A percentile compares a stretch with the other conserved stretches of the same genome.
Evolutionary conservation across 2,797 vertebrate genomes (phyloP).

Genomic region (Brachymystax lenok): DNA sequence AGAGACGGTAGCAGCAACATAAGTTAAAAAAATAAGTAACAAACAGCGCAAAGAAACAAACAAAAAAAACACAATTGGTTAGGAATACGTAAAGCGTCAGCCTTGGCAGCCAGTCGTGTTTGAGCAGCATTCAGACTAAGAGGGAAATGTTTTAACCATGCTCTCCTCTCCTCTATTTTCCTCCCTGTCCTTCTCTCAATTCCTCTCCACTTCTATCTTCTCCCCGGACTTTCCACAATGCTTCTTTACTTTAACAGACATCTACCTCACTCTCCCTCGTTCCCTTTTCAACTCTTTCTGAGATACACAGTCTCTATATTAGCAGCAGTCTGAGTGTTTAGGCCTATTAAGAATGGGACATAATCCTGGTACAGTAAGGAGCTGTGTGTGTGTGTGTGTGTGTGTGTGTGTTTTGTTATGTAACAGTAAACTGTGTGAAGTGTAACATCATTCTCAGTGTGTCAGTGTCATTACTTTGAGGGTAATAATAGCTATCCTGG

Average conservation of each 20-base stretch:
- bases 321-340: too few relatives aligned
- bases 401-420: not conserved
- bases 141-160: constrained; percentile 37
- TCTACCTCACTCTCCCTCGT: not conserved
- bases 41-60: too few relatives aligned
- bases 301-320: too few relatives aligned
- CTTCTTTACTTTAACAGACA: too few relatives aligned
- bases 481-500: constrained; percentile 73
- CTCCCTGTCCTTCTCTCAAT: not conserved
- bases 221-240: not conserved
- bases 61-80: too few relatives aligned
- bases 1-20: too few relatives aligned
- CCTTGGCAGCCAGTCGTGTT: constrained; percentile 63
- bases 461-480: constrained; percentile 49
- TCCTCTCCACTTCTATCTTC: not conserved
- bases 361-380: too few relatives aligned
- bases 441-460: constrained; percentile 31
- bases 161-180: not conserved
- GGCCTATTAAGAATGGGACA: too few relatives aligned
- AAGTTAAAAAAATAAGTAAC: too few relatives aligned
- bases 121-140: constrained; percentile 42
- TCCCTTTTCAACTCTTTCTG: not conserved
- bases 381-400: not conserved
- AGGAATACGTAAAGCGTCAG: constrained; percentile 33
- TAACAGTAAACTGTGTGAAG: not conserved